phyloP scores from a whole-genome alignment of 2,888 invertebrate genomes.

The Heliconius hortense region DNA sequence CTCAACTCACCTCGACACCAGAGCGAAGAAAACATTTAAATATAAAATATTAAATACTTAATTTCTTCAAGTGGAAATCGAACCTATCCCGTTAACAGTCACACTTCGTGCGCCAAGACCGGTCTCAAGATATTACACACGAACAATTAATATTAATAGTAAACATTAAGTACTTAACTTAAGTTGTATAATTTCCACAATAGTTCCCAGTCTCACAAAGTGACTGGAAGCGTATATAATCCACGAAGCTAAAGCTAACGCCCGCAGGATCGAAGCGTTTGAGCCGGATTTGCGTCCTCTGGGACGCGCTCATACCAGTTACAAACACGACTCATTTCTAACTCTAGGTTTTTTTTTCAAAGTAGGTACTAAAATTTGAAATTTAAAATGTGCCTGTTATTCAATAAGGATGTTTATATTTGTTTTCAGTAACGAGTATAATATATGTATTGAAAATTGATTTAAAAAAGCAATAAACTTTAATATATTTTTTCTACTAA shows the following conservation, averaged over 20 bases:
- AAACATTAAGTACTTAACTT: constrained; percentile 2
- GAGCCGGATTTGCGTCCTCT: constrained; percentile 41
- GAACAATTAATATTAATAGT: background rate
- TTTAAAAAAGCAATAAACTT: no score
- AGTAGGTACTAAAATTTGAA: background rate
- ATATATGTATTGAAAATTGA: background rate
- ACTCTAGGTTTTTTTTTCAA: background rate
- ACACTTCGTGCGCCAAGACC: no score
- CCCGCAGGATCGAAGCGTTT: constrained; percentile 34
- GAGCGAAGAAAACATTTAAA: no score
- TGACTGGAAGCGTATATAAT: constrained; percentile 38
- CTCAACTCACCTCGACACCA: no score
- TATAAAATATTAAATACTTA: no score
- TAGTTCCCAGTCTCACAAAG: constrained; percentile 34
- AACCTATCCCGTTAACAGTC: no score
- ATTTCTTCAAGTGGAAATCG: no score
- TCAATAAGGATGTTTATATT: background rate
- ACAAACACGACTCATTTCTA: constrained; percentile 36
- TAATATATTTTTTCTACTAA: background rate
- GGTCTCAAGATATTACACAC: background rate
- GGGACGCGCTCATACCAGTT: constrained; percentile 37
- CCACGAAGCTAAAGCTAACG: constrained; percentile 38
- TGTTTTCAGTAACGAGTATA: background rate
- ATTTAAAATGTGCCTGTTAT: background rate
- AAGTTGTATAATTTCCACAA: constrained; percentile 20